These are phyloP conservation scores for Tenebrio molitor DNA, from an alignment of 1,140 invertebrate genomes.

Conservation along the genomic window DNA sequence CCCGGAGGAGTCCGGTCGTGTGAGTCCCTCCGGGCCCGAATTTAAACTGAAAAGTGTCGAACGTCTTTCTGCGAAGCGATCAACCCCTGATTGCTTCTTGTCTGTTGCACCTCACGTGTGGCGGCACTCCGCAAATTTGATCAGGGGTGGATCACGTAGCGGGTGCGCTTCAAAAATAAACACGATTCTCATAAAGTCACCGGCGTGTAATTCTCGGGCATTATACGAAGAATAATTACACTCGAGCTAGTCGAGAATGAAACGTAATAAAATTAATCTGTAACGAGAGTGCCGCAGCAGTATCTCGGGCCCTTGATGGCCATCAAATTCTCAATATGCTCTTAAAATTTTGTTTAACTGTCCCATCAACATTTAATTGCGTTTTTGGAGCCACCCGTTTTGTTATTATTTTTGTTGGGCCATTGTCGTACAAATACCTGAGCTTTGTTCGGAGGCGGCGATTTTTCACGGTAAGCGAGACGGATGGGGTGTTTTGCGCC, in stretches of 20 bases:
- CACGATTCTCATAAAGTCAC: background rate
- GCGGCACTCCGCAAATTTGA: too few species aligned
- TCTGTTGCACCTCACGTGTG: too few species aligned
- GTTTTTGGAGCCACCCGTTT: background rate
- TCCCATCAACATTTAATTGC: background rate
- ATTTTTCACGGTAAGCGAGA: background rate
- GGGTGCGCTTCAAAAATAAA: background rate
- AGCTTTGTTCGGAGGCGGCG: too few species aligned
- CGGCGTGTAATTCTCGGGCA: constrained; percentile 18
- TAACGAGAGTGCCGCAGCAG: constrained; percentile 4
- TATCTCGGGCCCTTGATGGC: background rate
- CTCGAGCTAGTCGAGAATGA: constrained; percentile 10
- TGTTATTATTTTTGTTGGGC: background rate
- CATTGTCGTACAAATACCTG: background rate
- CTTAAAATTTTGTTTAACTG: constrained; percentile 7
- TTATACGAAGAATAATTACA: constrained; percentile 29
- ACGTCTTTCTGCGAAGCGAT: too few species aligned
- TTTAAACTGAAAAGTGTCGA: background rate
- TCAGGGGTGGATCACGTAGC: too few species aligned
- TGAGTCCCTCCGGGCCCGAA: too few species aligned
- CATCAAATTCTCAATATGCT: constrained; percentile 4
- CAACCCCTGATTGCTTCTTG: too few species aligned
- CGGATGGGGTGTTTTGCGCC: background rate
- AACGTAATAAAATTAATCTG: constrained; percentile 20
- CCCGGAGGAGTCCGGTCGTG: background rate